Conservation (phyloP, 2,797 vertebrate species). For the Alcedo quadribrachys region DNA sequence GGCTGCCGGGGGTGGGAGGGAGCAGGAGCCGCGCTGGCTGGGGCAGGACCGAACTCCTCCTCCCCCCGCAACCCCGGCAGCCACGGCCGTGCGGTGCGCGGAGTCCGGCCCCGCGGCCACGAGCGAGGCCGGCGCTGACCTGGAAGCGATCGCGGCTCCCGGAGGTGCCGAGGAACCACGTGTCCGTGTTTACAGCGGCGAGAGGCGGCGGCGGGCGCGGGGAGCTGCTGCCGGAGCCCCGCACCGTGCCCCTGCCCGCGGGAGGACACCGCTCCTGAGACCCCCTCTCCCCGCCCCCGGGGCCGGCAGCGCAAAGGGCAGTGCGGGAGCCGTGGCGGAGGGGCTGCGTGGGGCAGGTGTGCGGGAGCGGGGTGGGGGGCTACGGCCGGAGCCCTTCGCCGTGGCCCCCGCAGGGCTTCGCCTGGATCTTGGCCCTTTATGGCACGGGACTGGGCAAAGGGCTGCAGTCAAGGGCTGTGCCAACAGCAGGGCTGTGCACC, state of each 20-base stretch:
- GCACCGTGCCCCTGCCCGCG: neutral
- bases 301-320: neutral
- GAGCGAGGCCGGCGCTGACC: neutral
- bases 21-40: neutral
- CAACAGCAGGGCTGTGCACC: rapidly evolving
- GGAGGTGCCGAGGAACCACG: conserved; percentile 53
- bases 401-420: neutral
- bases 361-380: rapidly evolving
- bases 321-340: neutral
- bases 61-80: neutral
- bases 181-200: conserved; percentile 32
- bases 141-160: conserved; percentile 53
- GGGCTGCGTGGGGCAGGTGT: neutral
- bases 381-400: neutral
- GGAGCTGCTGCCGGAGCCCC: neutral
- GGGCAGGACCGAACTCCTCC: neutral
- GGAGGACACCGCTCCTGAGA: neutral
- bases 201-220: neutral
- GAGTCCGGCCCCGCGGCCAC: neutral
- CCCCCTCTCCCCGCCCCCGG: neutral
- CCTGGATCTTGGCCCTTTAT: neutral
- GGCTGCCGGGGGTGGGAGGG: neutral
- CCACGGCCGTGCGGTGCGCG: rapidly evolving
- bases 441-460: neutral
- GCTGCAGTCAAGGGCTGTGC: neutral